Conservation (phyloP, 1,140 invertebrate genomes). For the Proctacanthus coquilletti region DNA sequence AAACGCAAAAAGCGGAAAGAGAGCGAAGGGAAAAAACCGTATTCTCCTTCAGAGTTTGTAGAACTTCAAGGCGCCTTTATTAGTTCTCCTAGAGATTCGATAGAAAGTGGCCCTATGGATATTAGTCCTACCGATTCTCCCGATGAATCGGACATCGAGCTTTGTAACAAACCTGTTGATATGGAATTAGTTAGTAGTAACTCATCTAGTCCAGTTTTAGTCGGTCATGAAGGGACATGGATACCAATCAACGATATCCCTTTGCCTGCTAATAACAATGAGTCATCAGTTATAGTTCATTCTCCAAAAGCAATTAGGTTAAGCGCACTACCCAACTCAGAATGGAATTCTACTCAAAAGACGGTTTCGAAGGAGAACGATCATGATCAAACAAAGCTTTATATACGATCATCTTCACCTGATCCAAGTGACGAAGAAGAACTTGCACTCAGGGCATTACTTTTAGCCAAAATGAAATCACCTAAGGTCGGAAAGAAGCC, state of each 20-base stretch:
- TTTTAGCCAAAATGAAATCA: slow-evolving; percentile 14
- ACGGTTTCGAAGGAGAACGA: slow-evolving; percentile 19
- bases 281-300: too few relatives aligned
- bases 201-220: neutral
- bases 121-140: slow-evolving; percentile 25
- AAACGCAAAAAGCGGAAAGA: slow-evolving; percentile 18
- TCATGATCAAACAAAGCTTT: slow-evolving; percentile 5
- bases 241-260: neutral
- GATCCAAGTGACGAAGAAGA: slow-evolving; percentile 15
- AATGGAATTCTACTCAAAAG: too few relatives aligned
- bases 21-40: slow-evolving; percentile 20
- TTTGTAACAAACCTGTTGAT: slow-evolving; percentile 22
- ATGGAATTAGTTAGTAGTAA: slow-evolving; percentile 23
- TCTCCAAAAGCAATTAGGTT: too few relatives aligned
- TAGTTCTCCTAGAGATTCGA: neutral
- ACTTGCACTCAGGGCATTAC: slow-evolving; percentile 17
- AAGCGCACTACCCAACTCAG: too few relatives aligned
- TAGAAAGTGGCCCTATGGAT: slow-evolving; percentile 20
- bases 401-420: neutral
- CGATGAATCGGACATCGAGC: slow-evolving; percentile 7
- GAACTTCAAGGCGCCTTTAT: slow-evolving; percentile 5
- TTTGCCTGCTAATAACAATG: neutral
- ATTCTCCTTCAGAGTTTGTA: slow-evolving; percentile 27
- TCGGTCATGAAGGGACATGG: neutral
- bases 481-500: slow-evolving; percentile 6